These are phyloP conservation scores for Aphidius gifuensis DNA, from an alignment of 1,140 invertebrate species.

Conservation along the genomic window DNA sequence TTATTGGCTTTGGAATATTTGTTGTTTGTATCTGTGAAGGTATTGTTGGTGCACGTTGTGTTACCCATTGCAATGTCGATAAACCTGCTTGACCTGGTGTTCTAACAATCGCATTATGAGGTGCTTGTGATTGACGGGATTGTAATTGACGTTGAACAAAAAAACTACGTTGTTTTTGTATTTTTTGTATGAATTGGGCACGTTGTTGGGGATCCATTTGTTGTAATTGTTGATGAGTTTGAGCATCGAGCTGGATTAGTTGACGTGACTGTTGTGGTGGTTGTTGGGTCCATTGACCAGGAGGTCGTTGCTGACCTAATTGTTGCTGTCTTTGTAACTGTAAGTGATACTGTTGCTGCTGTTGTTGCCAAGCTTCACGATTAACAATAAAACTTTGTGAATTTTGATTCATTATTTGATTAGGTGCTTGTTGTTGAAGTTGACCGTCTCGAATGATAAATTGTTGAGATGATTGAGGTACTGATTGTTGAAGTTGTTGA, in stretches of 20 bases:
- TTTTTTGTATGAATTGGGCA: constrained; percentile 72
- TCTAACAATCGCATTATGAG: constrained; percentile 55
- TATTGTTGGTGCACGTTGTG: constrained; percentile 53
- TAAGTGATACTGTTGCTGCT: constrained; percentile 49
- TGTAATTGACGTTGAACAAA: constrained; percentile 57
- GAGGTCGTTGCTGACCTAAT: constrained; percentile 45
- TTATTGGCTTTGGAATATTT: constrained; percentile 45
- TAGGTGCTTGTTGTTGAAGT: constrained; percentile 56
- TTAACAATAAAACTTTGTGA: constrained; percentile 55
- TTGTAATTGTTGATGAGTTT: constrained; percentile 78
- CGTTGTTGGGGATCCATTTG: constrained; percentile 76
- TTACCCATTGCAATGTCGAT: constrained; percentile 51
- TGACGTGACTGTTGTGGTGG: constrained; percentile 58
- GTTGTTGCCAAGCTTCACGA: constrained; percentile 61
- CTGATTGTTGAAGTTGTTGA: constrained; percentile 48
- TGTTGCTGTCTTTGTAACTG: constrained; percentile 46
- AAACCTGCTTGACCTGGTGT: constrained; percentile 55
- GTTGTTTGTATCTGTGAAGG: constrained; percentile 44
- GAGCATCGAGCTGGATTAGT: constrained; percentile 73
- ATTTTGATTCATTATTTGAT: constrained; percentile 52
- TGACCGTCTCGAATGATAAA: constrained; percentile 56
- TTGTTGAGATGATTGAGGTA: constrained; percentile 49
- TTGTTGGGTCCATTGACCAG: constrained; percentile 52
- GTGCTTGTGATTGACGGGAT: constrained; percentile 55
- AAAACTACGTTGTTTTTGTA: constrained; percentile 67